Conservation (phyloP, 2,888 invertebrate genomes). For the Agelastica alni region DNA sequence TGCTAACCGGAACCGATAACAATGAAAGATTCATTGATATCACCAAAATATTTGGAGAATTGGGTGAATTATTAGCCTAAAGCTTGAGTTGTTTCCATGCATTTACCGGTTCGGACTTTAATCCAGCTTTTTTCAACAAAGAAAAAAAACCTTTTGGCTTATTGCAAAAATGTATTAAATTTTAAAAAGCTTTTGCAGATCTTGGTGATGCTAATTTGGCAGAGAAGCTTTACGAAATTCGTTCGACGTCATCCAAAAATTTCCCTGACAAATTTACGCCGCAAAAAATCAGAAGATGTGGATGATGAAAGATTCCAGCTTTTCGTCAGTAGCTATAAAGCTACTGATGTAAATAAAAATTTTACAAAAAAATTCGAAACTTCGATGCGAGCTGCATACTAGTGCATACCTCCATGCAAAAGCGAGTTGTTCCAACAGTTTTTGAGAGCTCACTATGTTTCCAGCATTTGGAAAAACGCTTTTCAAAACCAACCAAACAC, state of each 20-base stretch:
- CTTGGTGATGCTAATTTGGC: slow-evolving; percentile 27
- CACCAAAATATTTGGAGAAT: slow-evolving; percentile 22
- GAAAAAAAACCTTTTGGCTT: slow-evolving; percentile 8
- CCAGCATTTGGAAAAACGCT: slow-evolving; percentile 38
- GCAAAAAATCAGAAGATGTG: slow-evolving; percentile 30
- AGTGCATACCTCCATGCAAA: slow-evolving; percentile 40
- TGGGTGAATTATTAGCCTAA: slow-evolving; percentile 21
- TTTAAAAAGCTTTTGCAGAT: slow-evolving; percentile 31
- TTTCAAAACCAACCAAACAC: slow-evolving; percentile 18
- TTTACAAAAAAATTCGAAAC: slow-evolving; percentile 32
- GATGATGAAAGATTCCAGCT: slow-evolving; percentile 33
- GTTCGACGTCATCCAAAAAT: no score
- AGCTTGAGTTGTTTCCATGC: slow-evolving; percentile 30
- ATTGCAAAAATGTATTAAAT: slow-evolving; percentile 25
- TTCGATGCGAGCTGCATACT: slow-evolving; percentile 35
- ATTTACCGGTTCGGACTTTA: slow-evolving; percentile 26
- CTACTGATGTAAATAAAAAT: slow-evolving; percentile 17
- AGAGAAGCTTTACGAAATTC: slow-evolving; percentile 8
- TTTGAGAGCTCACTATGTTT: slow-evolving; percentile 32
- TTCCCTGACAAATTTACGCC: no score
- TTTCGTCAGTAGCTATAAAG: slow-evolving; percentile 29
- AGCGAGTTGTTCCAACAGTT: slow-evolving; percentile 37
- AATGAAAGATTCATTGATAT: slow-evolving; percentile 27
- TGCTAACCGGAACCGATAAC: slow-evolving; percentile 35
- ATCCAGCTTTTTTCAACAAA: slow-evolving; percentile 2